phyloP scores from a whole-genome alignment of 2,888 invertebrate genomes.

The Drosophila falleni region DNA sequence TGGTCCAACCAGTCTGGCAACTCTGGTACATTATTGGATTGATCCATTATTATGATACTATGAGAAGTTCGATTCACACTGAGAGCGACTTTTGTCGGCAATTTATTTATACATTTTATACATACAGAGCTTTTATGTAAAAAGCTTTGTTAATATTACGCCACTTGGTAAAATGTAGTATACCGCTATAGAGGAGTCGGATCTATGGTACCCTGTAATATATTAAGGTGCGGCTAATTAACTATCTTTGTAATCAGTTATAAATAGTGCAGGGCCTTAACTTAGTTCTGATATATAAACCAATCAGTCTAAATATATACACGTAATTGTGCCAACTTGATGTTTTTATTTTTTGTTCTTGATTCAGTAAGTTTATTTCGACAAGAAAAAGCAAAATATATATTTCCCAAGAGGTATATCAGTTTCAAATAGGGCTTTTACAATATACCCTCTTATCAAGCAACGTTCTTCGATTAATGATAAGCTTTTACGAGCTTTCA shows the following conservation, averaged over 20 bases:
- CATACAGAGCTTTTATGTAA: not conserved
- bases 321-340: too few relatives aligned
- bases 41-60: conserved; percentile 37
- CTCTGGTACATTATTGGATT: not conserved
- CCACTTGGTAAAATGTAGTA: conserved; percentile 10
- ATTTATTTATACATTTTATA: not conserved
- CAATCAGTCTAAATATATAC: too few relatives aligned
- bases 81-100: not conserved
- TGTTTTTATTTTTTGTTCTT: too few relatives aligned
- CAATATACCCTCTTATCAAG: not conserved
- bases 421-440: not conserved
- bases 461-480: not conserved
- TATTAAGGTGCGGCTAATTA: not conserved
- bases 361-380: too few relatives aligned
- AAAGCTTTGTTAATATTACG: conserved; percentile 31
- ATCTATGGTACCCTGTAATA: not conserved
- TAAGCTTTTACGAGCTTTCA: not conserved
- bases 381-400: too few relatives aligned
- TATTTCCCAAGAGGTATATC: not conserved
- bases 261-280: too few relatives aligned
- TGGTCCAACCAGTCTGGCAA: conserved; percentile 51
- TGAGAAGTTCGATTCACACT: conserved; percentile 12
- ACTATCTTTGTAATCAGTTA: not conserved
- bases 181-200: not conserved
- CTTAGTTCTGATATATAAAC: too few relatives aligned